phyloP scores from a whole-genome alignment of 2,113 vertebrate genomes.

The Xenopus borealis region DNA sequence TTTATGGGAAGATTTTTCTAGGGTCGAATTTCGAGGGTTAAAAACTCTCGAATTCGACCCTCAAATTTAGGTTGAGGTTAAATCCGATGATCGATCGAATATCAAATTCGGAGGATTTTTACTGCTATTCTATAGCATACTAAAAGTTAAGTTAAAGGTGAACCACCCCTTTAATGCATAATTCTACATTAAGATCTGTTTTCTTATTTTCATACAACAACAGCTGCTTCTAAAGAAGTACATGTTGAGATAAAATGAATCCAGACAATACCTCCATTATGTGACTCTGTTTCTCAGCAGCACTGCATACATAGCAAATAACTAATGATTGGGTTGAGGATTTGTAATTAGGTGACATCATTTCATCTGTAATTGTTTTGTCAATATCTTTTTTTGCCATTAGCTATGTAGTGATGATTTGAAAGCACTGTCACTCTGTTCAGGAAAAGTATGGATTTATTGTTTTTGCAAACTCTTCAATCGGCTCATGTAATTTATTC shows the following conservation, averaged over 20 bases:
- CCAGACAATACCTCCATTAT: slow-evolving; percentile 23
- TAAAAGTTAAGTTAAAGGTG: too few relatives aligned
- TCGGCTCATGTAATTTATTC: slow-evolving; percentile 33
- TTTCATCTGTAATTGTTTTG: slow-evolving; percentile 42
- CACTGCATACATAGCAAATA: slow-evolving; percentile 34
- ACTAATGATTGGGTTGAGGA: slow-evolving; percentile 26
- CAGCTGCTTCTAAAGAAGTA: not conserved
- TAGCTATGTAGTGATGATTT: slow-evolving; percentile 43
- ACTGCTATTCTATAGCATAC: too few relatives aligned
- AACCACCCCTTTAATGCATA: too few relatives aligned
- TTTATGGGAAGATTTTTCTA: too few relatives aligned
- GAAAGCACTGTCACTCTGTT: slow-evolving; percentile 37
- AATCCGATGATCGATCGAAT: too few relatives aligned
- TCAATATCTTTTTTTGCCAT: slow-evolving; percentile 43
- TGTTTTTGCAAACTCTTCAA: slow-evolving; percentile 29
- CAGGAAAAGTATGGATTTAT: slow-evolving; percentile 42
- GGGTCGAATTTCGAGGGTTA: too few relatives aligned
- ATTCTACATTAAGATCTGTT: too few relatives aligned
- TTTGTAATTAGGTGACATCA: slow-evolving; percentile 43
- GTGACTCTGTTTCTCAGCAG: slow-evolving; percentile 23
- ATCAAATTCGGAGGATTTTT: too few relatives aligned
- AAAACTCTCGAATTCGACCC: too few relatives aligned
- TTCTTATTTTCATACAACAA: too few relatives aligned
- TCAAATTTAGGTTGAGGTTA: too few relatives aligned
- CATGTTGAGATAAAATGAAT: slow-evolving; percentile 3